A percentile compares a stretch with the other conserved stretches of the same genome.
These are phyloP conservation scores for Calephelis nemesis DNA, from an alignment of 1,140 invertebrate species.

Conservation along the genomic window DNA sequence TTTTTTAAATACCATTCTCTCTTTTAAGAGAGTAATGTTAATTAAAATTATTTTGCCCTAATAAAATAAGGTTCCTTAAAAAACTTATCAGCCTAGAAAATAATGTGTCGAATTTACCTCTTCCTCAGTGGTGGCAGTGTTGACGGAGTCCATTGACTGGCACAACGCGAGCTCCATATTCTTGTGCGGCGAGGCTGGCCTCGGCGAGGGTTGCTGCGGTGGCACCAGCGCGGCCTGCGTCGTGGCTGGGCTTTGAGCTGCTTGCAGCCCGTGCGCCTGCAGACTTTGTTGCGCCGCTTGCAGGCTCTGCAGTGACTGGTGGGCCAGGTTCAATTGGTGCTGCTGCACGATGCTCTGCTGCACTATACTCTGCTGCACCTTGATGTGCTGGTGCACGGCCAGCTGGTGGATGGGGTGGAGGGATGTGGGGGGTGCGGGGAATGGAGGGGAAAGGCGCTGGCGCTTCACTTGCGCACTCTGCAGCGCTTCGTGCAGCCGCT, in stretches of 20 bases:
- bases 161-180: slow-evolving; percentile 80
- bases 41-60: no score
- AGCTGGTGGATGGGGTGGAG: slow-evolving; percentile 70
- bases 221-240: slow-evolving; percentile 62
- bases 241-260: slow-evolving; percentile 45
- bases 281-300: slow-evolving; percentile 58
- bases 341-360: slow-evolving; percentile 74
- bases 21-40: no score
- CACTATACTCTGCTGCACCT: slow-evolving; percentile 73
- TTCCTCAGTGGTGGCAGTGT: slow-evolving; percentile 93
- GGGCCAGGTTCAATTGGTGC: slow-evolving; percentile 70
- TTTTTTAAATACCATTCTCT: no score
- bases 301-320: slow-evolving; percentile 66
- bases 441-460: slow-evolving; percentile 72
- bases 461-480: slow-evolving; percentile 74
- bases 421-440: slow-evolving; percentile 54
- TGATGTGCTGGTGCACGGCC: slow-evolving; percentile 72
- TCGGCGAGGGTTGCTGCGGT: slow-evolving; percentile 65
- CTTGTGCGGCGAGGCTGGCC: slow-evolving; percentile 64
- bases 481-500: slow-evolving; percentile 76
- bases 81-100: no score
- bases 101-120: slow-evolving; percentile 83
- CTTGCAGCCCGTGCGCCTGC: slow-evolving; percentile 56
- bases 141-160: slow-evolving; percentile 96
- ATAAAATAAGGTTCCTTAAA: no score